These are phyloP conservation scores for Corythornis vintsioides DNA, from an alignment of 2,113 vertebrate genomes.

Conservation along the genomic window DNA sequence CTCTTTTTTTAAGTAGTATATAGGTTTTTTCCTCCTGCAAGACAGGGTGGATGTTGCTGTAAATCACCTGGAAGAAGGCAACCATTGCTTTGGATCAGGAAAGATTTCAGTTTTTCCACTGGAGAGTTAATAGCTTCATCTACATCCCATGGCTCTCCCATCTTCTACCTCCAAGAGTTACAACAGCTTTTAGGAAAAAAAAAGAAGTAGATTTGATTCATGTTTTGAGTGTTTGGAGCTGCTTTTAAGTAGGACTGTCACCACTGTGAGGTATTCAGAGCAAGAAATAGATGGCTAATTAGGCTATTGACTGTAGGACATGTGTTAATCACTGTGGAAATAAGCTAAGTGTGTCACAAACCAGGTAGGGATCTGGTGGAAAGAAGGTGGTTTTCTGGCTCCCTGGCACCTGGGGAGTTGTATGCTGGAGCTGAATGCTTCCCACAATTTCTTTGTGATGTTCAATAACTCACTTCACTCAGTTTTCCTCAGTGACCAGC, in stretches of 20 bases:
- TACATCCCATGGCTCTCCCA: not conserved
- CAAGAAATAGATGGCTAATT: conserved; percentile 61
- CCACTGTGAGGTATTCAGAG: not conserved
- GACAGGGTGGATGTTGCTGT: not conserved
- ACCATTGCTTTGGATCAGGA: not conserved
- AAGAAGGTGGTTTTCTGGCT: not conserved
- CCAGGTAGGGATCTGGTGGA: not conserved
- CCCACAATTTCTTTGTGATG: not conserved
- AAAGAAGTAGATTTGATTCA: not conserved
- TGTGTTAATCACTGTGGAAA: conserved; percentile 33
- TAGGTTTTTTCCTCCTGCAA: not conserved
- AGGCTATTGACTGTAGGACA: conserved; percentile 47
- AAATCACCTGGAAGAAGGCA: not conserved
- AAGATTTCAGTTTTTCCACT: not conserved
- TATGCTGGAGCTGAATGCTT: not conserved
- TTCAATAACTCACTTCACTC: not conserved
- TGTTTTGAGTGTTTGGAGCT: not conserved
- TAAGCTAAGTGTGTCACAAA: conserved; percentile 32
- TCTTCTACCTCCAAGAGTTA: not conserved
- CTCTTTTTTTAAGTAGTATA: not conserved
- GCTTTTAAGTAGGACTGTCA: not conserved
- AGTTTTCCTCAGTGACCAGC: not conserved
- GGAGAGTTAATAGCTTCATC: not conserved
- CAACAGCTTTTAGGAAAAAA: not conserved
- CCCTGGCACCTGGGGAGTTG: not conserved